A percentile compares a stretch with the other conserved stretches of the same genome.
Evolutionary conservation across 2,113 vertebrate species (phyloP).

Genomic region (Festucalex cinctus): DNA sequence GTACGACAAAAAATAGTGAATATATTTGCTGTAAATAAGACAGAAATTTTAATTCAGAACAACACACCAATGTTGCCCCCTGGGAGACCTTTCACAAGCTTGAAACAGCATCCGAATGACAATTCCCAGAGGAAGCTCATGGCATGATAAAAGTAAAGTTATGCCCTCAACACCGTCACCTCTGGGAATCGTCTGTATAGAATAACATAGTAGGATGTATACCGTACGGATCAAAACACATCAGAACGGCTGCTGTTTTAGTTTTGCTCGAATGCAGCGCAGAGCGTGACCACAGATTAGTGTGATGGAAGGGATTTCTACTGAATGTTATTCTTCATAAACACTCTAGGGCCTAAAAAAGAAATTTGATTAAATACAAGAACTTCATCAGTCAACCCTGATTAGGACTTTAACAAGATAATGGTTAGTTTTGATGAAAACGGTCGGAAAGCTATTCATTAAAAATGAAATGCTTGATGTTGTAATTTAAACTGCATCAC

Average conservation of each 20-base stretch:
- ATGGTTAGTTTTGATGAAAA: background rate
- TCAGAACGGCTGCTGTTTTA: conserved; percentile 15
- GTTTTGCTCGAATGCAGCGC: conserved; percentile 27
- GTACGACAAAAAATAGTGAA: background rate
- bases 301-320: background rate
- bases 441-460: background rate
- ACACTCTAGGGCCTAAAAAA: background rate
- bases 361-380: too few species aligned
- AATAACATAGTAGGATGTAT: conserved; percentile 15
- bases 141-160: conserved; percentile 54
- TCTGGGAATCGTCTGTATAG: conserved; percentile 41
- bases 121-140: conserved; percentile 35
- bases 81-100: conserved; percentile 25
- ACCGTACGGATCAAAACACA: conserved; percentile 37
- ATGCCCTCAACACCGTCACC: conserved; percentile 41
- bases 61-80: conserved; percentile 9
- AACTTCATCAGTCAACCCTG: background rate
- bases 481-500: too few species aligned
- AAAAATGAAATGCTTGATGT: background rate
- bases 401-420: background rate
- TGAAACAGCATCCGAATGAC: conserved; percentile 40
- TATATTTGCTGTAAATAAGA: conserved; percentile 36
- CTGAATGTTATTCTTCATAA: background rate
- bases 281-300: background rate
- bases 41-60: conserved; percentile 54